Evolutionary conservation across 2,888 invertebrate species (phyloP).

Genomic region (Lasioglossum oenotherae): DNA sequence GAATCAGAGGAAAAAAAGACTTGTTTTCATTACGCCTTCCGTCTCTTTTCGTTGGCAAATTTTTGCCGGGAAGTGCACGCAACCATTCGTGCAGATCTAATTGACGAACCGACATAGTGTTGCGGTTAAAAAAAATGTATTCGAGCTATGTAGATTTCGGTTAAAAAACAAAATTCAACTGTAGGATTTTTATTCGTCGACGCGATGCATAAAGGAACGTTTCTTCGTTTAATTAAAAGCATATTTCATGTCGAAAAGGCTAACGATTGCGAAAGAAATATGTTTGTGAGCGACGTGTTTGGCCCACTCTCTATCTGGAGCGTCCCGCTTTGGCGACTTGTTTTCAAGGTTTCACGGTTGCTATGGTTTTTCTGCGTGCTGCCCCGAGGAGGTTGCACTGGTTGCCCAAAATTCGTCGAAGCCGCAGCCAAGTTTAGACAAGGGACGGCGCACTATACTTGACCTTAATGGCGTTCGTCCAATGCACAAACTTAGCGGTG

Average conservation of each 20-base stretch:
- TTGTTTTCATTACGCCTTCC: neutral
- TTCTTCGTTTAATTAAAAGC: neutral
- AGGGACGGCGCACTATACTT: conserved; percentile 60
- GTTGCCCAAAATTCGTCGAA: conserved; percentile 41
- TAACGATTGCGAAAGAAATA: neutral
- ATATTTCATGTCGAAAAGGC: neutral
- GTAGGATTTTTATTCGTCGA: no score
- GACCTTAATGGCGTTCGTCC: conserved; percentile 63
- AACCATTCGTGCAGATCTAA: neutral
- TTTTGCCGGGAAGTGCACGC: neutral
- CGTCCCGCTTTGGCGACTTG: neutral
- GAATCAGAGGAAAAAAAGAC: neutral
- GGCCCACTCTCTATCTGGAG: neutral
- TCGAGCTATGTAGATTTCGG: no score
- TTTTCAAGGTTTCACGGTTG: neutral
- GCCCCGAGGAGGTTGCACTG: neutral
- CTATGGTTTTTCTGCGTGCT: neutral
- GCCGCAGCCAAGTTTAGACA: conserved; percentile 57
- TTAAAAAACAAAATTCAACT: no score
- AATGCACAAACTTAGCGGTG: conserved; percentile 58
- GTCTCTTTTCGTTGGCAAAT: neutral
- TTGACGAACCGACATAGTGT: neutral
- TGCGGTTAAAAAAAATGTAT: no score
- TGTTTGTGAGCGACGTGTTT: neutral
- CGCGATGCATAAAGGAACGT: no score